Percentiles rank a stretch among this genome's conserved stretches.
Evolutionary conservation across 1,140 invertebrate genomes (phyloP).

Genomic region (Uloborus diversus): DNA sequence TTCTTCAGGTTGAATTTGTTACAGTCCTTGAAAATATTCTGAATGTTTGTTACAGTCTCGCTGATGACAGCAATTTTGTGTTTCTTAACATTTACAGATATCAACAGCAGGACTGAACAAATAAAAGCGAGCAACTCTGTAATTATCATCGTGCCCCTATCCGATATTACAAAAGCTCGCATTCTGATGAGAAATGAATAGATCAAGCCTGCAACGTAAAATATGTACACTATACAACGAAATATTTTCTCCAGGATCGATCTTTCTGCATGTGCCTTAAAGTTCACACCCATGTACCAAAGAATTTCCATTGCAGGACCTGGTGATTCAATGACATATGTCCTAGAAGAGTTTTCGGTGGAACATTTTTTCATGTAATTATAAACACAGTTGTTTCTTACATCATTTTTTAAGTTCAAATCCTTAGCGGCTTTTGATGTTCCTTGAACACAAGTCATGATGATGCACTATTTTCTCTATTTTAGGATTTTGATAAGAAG

Average conservation of each 20-base stretch:
- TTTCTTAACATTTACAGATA: constrained; percentile 18
- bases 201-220: constrained; percentile 8
- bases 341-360: too few relatives aligned
- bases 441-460: too few relatives aligned
- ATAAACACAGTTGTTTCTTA: too few relatives aligned
- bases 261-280: not conserved
- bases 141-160: constrained; percentile 26
- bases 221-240: not conserved
- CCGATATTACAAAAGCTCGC: not conserved
- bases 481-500: too few relatives aligned
- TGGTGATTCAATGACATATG: constrained; percentile 3
- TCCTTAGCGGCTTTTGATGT: too few relatives aligned
- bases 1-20: not conserved
- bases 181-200: constrained; percentile 37
- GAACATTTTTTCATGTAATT: too few relatives aligned
- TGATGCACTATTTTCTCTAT: too few relatives aligned
- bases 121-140: constrained; percentile 15
- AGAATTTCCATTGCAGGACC: constrained; percentile 25
- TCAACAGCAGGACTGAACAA: constrained; percentile 6
- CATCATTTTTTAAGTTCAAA: too few relatives aligned
- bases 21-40: too few relatives aligned
- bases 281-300: constrained; percentile 37
- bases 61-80: not conserved
- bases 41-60: not conserved
- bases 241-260: not conserved